These are phyloP conservation scores for Oscheius onirici DNA, from an alignment of 2,888 invertebrate species.

Conservation along the genomic window DNA sequence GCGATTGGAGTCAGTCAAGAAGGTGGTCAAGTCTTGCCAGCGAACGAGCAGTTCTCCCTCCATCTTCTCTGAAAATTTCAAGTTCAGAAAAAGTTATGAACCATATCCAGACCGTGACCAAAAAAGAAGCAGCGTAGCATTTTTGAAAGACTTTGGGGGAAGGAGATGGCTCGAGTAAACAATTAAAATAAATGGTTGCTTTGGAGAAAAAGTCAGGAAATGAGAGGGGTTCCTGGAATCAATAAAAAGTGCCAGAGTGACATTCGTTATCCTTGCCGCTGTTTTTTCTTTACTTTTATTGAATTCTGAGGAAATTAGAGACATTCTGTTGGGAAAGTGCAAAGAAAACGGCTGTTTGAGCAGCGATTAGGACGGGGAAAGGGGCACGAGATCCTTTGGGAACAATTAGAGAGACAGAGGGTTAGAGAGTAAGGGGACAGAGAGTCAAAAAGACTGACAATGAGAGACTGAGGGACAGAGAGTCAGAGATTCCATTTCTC, in stretches of 20 bases:
- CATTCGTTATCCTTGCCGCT: slow-evolving; percentile 16
- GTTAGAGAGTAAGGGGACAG: neutral
- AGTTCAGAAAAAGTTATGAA: neutral
- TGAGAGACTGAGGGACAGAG: too few species aligned
- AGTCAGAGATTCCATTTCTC: too few species aligned
- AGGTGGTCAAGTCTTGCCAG: slow-evolving; percentile 57
- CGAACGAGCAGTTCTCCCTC: slow-evolving; percentile 43
- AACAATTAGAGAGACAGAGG: slow-evolving; percentile 1
- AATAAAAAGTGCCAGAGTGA: slow-evolving; percentile 7
- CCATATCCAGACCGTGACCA: neutral
- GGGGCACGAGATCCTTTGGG: neutral
- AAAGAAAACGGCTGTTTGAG: neutral
- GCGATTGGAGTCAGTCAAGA: slow-evolving; percentile 41
- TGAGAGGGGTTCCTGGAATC: slow-evolving; percentile 2
- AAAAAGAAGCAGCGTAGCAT: neutral
- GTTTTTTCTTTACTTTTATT: neutral
- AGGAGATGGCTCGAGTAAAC: neutral
- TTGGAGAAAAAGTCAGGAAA: neutral
- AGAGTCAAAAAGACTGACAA: neutral
- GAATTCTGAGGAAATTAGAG: neutral
- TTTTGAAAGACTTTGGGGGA: neutral
- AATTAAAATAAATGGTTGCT: neutral
- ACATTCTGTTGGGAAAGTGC: neutral
- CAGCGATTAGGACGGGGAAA: neutral
- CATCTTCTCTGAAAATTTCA: slow-evolving; percentile 5